These are phyloP conservation scores for Drosophila nigromelanica DNA, from an alignment of 1,140 invertebrate species.

Conservation along the genomic window DNA sequence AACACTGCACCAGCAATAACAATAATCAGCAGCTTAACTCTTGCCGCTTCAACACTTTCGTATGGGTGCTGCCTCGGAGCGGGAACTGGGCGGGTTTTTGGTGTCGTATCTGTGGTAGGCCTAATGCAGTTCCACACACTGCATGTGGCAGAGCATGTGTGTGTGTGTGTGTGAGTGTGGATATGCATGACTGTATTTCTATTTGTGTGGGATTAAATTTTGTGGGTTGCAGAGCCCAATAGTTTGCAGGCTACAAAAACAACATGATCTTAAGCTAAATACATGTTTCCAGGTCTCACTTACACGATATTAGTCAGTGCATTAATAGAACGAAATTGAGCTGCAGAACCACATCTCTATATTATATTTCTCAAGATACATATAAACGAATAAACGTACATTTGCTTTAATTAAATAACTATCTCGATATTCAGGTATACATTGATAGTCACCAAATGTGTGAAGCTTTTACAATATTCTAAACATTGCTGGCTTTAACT, in stretches of 20 bases:
- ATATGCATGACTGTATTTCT: neutral
- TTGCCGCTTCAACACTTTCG: conserved; percentile 26
- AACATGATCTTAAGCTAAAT: neutral
- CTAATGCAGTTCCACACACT: neutral
- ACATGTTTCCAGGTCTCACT: conserved; percentile 2
- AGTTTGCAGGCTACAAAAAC: neutral
- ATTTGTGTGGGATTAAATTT: neutral
- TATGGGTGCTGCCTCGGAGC: neutral
- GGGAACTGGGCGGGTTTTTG: neutral
- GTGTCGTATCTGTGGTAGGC: neutral
- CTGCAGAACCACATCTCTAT: neutral
- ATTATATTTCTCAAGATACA: too few relatives aligned
- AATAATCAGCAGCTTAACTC: conserved; percentile 29
- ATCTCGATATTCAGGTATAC: too few relatives aligned
- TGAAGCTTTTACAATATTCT: too few relatives aligned
- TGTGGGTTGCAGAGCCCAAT: conserved; percentile 4
- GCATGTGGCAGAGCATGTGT: neutral
- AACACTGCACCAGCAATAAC: conserved; percentile 11
- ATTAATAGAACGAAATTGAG: neutral
- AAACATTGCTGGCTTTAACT: neutral
- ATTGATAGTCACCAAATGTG: too few relatives aligned
- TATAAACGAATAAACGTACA: too few relatives aligned
- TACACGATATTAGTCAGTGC: neutral
- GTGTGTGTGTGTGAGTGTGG: neutral
- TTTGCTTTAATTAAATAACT: too few relatives aligned